Evolutionary conservation across 2,113 vertebrate species (phyloP).

Genomic region (Hydropotes inermis): DNA sequence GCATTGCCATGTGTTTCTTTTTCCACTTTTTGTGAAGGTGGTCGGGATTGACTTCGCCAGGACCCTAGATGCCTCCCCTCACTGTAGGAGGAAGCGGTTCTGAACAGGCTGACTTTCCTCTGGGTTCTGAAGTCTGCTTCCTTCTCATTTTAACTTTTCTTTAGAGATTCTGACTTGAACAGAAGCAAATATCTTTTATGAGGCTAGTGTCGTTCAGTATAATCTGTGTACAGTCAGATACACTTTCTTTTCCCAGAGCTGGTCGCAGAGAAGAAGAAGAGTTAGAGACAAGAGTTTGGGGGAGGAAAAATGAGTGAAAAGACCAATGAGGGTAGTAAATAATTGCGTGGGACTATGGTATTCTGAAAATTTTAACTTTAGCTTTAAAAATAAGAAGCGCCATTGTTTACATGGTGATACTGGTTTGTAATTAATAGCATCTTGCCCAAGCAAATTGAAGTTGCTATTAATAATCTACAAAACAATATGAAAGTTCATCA

Average conservation of each 20-base stretch:
- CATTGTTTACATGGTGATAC: neutral
- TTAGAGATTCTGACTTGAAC: neutral
- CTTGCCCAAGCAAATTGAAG: neutral
- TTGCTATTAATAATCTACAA: neutral
- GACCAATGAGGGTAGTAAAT: neutral
- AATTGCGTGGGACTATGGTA: neutral
- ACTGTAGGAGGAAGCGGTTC: rapidly evolving
- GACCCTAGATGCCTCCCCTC: neutral
- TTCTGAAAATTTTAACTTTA: neutral
- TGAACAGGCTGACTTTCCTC: neutral
- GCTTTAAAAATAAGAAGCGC: neutral
- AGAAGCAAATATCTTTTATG: conserved; percentile 50
- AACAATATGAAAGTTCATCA: neutral
- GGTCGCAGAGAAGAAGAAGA: neutral
- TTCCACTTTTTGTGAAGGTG: neutral
- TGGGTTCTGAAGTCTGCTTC: neutral
- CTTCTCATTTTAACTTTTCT: neutral
- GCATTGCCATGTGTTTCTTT: rapidly evolving
- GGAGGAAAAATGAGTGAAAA: neutral
- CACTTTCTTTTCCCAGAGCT: conserved; percentile 25
- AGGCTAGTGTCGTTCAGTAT: neutral
- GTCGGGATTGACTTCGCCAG: neutral
- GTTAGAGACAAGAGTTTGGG: neutral
- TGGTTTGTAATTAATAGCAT: neutral
- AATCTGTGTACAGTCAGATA: conserved; percentile 40